Evolutionary conservation across 2,113 vertebrate genomes (phyloP).

Genomic region (Dipodomys merriami): DNA sequence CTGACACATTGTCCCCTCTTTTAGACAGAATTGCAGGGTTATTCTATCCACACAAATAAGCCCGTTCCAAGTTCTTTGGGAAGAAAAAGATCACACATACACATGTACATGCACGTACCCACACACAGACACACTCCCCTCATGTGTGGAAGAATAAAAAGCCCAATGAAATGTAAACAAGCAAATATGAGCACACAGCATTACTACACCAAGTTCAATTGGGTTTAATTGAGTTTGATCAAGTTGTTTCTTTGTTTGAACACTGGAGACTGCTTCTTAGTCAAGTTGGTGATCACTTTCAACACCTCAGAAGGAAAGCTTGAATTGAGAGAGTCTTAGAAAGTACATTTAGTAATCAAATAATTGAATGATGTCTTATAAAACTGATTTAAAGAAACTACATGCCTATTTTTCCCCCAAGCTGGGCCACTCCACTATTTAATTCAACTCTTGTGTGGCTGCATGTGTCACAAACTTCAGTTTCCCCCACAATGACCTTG

Average conservation of each 20-base stretch:
- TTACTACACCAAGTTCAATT: constrained; percentile 39
- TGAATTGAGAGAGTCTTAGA: constrained; percentile 34
- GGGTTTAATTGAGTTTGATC: constrained; percentile 50
- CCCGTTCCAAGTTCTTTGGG: not conserved
- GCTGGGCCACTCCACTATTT: constrained; percentile 14
- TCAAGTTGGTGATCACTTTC: constrained; percentile 12
- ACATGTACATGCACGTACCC: too few relatives aligned
- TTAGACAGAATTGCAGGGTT: not conserved
- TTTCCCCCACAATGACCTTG: constrained; percentile 54
- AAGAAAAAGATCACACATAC: not conserved
- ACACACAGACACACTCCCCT: too few relatives aligned
- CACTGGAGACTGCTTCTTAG: not conserved
- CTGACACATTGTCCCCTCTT: not conserved
- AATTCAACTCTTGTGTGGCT: not conserved
- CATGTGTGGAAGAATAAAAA: not conserved
- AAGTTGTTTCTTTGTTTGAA: constrained; percentile 44
- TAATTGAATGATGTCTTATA: not conserved
- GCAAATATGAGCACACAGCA: not conserved
- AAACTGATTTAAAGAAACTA: constrained; percentile 45
- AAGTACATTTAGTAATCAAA: constrained; percentile 6
- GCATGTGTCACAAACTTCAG: not conserved
- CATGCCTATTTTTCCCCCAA: not conserved
- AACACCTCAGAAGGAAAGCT: constrained; percentile 24
- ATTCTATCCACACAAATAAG: not conserved
- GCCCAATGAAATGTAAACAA: not conserved